These are phyloP conservation scores for Plecotus auritus DNA, from an alignment of 2,113 vertebrate species.

Conservation along the genomic window DNA sequence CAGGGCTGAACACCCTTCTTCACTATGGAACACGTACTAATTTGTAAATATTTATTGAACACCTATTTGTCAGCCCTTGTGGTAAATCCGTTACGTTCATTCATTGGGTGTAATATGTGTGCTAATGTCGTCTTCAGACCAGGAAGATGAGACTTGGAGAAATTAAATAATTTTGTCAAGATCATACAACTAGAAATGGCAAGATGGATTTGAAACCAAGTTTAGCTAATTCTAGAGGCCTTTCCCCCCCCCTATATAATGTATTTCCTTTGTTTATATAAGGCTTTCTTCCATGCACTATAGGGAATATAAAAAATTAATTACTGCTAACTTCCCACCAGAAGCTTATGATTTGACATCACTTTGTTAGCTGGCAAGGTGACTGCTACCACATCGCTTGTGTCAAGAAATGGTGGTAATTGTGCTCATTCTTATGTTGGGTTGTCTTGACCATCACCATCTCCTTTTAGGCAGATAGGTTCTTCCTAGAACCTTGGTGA, in stretches of 20 bases:
- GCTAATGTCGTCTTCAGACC: not conserved
- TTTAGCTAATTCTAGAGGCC: not conserved
- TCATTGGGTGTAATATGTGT: not conserved
- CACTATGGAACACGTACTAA: not conserved
- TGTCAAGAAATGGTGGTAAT: not conserved
- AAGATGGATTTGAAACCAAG: not conserved
- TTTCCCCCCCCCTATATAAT: not conserved
- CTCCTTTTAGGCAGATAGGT: not conserved
- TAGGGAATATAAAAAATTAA: not conserved
- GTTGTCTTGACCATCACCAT: not conserved
- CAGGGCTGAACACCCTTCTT: not conserved
- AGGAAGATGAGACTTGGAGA: not conserved
- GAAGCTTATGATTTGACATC: not conserved
- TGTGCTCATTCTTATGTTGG: not conserved
- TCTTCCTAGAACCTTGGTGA: not conserved
- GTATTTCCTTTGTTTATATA: not conserved
- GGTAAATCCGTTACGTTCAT: not conserved
- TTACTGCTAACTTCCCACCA: not conserved
- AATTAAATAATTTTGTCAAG: slow-evolving; percentile 11
- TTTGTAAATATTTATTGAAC: not conserved
- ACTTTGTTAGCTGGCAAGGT: not conserved
- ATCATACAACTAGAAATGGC: not conserved
- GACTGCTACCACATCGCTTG: accelerated
- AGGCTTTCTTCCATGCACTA: not conserved
- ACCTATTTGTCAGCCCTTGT: not conserved